phyloP scores from a whole-genome alignment of 2,797 vertebrate genomes.

The Discoglossus pictus region DNA sequence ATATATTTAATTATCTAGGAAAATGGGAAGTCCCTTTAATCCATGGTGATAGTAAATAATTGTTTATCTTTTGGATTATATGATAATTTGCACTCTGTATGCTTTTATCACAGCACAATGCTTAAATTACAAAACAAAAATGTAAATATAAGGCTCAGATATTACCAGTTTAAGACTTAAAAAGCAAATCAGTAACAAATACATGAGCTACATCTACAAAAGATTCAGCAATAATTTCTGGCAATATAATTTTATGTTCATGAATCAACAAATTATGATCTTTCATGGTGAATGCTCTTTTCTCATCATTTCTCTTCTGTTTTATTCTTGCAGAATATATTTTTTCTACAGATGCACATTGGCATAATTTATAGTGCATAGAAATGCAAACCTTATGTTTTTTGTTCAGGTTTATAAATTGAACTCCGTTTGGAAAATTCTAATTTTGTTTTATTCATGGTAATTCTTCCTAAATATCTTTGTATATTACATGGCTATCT shows the following conservation, averaged over 20 bases:
- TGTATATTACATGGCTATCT: too few species aligned
- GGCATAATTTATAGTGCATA: not conserved
- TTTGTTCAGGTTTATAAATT: not conserved
- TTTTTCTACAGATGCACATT: not conserved
- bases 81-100: constrained; percentile 9
- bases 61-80: constrained; percentile 8
- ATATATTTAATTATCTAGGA: too few species aligned
- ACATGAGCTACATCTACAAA: constrained; percentile 9
- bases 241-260: constrained; percentile 25
- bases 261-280: constrained; percentile 7
- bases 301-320: constrained; percentile 11
- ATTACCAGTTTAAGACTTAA: constrained; percentile 11
- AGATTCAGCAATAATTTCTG: constrained; percentile 17
- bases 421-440: not conserved
- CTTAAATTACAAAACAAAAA: constrained; percentile 5
- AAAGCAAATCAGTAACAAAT: constrained; percentile 2
- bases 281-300: not conserved
- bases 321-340: not conserved
- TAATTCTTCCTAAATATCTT: too few species aligned
- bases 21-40: too few species aligned
- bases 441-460: too few species aligned
- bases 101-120: not conserved
- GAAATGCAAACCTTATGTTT: not conserved
- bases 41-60: constrained; percentile 1
- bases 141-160: constrained; percentile 2